phyloP scores from a whole-genome alignment of 2,888 invertebrate species.

The Nymphalis c-album region DNA sequence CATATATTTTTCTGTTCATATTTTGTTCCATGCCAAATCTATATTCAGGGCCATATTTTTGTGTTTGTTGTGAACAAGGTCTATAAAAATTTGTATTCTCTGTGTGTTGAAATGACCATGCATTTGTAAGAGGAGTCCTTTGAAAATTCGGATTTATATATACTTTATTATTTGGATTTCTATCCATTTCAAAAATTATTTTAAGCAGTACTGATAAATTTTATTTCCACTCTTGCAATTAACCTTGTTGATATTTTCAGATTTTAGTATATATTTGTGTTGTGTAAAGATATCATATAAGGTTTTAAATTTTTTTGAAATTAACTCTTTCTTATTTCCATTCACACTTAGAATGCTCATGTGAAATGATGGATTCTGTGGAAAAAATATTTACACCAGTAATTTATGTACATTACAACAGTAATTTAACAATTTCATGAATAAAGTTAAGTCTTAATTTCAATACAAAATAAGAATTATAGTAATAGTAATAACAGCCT shows the following conservation, averaged over 20 bases:
- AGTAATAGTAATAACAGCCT: too few species aligned
- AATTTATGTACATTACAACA: too few species aligned
- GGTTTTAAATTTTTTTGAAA: constrained; percentile 71
- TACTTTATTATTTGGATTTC: constrained; percentile 53
- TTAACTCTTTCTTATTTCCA: constrained; percentile 82
- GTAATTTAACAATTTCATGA: not conserved
- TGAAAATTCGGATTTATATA: constrained; percentile 75
- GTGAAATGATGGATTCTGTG: constrained; percentile 91
- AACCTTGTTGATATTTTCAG: constrained; percentile 78
- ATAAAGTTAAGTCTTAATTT: not conserved
- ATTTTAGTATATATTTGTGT: constrained; percentile 59
- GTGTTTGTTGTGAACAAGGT: constrained; percentile 51
- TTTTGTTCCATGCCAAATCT: constrained; percentile 33
- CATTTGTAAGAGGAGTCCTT: constrained; percentile 39
- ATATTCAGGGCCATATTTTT: constrained; percentile 23
- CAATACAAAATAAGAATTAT: not conserved
- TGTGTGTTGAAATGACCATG: constrained; percentile 23
- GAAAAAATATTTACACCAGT: constrained; percentile 49
- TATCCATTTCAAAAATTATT: constrained; percentile 44
- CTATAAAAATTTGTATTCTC: constrained; percentile 55
- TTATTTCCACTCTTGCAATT: constrained; percentile 90
- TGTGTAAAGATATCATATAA: constrained; percentile 73
- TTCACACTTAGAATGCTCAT: constrained; percentile 91
- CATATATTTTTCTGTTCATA: constrained; percentile 62
- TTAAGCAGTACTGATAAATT: constrained; percentile 79